Base-by-base conservation (phyloP, 2,113 vertebrate genomes). In the Bucco capensis region DNA sequence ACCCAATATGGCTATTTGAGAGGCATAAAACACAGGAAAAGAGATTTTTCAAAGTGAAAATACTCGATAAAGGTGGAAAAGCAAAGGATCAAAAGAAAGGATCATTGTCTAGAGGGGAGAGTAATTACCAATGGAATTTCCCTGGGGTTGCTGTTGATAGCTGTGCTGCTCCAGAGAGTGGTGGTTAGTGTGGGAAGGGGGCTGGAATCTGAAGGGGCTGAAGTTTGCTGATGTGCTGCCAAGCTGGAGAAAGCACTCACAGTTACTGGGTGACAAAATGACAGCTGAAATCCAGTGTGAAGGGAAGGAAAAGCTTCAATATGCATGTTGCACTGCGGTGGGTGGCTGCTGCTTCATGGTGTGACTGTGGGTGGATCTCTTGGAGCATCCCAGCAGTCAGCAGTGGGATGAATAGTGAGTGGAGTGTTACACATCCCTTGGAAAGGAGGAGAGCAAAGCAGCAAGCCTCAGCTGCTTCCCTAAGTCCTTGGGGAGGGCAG, bases 281-380 rank as follows among this genome's bases (percentile, higher is more conserved):
- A 33, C 44, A 64, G 53, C 19, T 81, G 51, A 82, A 82, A 57
- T 72, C 61, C 66, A 42, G 27, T 10, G 2, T 49, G n/a, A 78
- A 56, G 49, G 66, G 78, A 88, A 86, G 69, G 38, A 64, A 51
- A 84, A 57, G 33, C 38, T 89, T 84, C 84, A 84, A 84, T 90
- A 46, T 40, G 12, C 44, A 11, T 67, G 31, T 92, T 74, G 11
- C 53, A 23, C 40, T 37, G 65, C 33, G 38, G 18, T 47, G 72
- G 54, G 73, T 35, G 73, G 46, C 40, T 88, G 83, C n/a, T 78
- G 0, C 71, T 92, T 67, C 83, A 23, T 22, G 9, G 61, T 53
- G 56, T 2, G 11, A 18, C 18, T 2, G 22, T 81, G 81, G 44
- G 81, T 47, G 28, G 83, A 90, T 71, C 14, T 78, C 53, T 49